Percentiles rank a stretch among this genome's conserved stretches.
phyloP scores from a whole-genome alignment of 2,797 vertebrate species.

The Danio albolineatus region DNA sequence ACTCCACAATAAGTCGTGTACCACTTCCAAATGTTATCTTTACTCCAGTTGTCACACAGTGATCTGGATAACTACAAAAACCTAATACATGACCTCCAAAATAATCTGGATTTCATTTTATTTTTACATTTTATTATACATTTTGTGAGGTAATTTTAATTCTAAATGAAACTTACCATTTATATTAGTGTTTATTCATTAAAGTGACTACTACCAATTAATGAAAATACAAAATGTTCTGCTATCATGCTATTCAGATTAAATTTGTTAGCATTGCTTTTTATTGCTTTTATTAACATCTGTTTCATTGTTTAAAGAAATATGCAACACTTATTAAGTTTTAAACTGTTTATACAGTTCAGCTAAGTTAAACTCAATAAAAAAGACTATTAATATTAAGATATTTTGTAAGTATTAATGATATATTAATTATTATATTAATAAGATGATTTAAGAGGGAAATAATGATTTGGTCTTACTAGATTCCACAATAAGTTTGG shows the following conservation, averaged over 20 bases:
- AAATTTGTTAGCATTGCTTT: too few species aligned
- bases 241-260: too few species aligned
- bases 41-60: conserved; percentile 43
- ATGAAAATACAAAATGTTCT: conserved; percentile 13
- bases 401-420: neutral
- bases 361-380: neutral
- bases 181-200: neutral
- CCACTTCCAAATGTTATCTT: conserved; percentile 56
- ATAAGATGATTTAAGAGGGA: neutral
- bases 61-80: conserved; percentile 5
- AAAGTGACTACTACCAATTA: neutral
- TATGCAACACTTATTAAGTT: neutral
- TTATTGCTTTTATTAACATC: neutral
- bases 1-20: conserved; percentile 23
- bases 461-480: neutral
- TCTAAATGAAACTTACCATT: neutral
- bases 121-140: too few species aligned
- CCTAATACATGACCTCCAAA: neutral
- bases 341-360: neutral
- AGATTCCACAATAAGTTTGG: conserved; percentile 26
- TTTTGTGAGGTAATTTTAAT: too few species aligned
- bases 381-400: neutral
- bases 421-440: neutral
- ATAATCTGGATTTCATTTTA: neutral
- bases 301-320: neutral